A percentile compares a stretch with the other conserved stretches of the same genome.
phyloP scores from a whole-genome alignment of 2,113 vertebrate species.

The Aegypius monachus region DNA sequence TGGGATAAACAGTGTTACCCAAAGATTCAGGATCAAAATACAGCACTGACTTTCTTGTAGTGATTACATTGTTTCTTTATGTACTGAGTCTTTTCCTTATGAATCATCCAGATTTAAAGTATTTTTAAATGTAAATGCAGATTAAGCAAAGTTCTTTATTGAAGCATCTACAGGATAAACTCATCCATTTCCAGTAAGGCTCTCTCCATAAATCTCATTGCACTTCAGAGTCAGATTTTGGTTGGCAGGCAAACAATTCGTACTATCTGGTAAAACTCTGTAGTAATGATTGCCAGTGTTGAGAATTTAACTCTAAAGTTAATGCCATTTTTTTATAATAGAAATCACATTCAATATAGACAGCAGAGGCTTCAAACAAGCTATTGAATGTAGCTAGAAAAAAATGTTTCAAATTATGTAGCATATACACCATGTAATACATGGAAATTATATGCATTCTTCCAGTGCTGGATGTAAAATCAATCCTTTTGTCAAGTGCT shows the following conservation, averaged over 20 bases:
- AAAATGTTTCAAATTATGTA: conserved; percentile 20
- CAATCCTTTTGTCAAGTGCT: conserved; percentile 55
- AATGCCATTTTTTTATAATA: not conserved
- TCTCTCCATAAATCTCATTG: not conserved
- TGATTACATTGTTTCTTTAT: not conserved
- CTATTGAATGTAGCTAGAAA: not conserved
- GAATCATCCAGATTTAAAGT: not conserved
- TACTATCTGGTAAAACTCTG: not conserved
- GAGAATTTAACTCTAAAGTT: not conserved
- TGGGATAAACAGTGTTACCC: not conserved
- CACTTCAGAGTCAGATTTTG: not conserved
- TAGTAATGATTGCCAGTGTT: not conserved
- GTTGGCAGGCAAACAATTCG: not conserved
- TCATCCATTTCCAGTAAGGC: not conserved
- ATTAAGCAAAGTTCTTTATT: not conserved
- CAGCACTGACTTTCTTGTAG: not conserved
- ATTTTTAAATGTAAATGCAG: not conserved
- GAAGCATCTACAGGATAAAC: not conserved
- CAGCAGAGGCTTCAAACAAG: not conserved
- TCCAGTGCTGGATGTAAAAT: conserved; percentile 46
- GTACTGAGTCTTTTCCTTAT: not conserved
- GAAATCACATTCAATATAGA: not conserved
- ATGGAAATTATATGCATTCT: conserved; percentile 66
- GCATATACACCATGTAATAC: conserved; percentile 29
- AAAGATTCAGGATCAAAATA: not conserved